Base-by-base conservation (phyloP, 2,797 vertebrate genomes). In the Galagoides demidoff region DNA sequence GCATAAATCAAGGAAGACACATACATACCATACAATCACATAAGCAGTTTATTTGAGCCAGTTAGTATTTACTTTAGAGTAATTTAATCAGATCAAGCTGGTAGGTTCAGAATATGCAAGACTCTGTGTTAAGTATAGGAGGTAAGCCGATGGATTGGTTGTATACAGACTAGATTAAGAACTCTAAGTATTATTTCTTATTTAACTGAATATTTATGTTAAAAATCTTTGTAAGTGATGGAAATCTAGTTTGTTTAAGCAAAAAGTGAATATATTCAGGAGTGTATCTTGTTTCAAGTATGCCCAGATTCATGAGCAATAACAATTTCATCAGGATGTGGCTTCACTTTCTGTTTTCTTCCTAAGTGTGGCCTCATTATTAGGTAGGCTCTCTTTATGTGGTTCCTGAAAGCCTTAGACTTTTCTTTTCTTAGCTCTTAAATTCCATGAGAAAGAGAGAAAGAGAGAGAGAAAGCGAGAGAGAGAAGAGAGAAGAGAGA, bases 31-130 rank as follows among this genome's bases (percentile, higher is more conserved):
- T 59, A 45, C 12, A 9, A 16, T 27, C 16, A 64, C 27, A 52
- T 25, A 85, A 84, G 85, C 3, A 83, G 13, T 70, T 93, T 29
- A n/a, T 64, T 16, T 68, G 43, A 84, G 52, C 5, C 37, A 77
- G n/a, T 77, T 89, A 43, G 5, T 74, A 78, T 92, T 90, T 77
- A 94, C 79, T 88, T 93, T 85, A 86, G 22, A 66, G 3, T 86
- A 25, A 81, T 63, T 81, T 71, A 87, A 84, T 31, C 45, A 79
- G 31, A 81, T 11, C 20, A 85, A 10, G 76, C 9, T 70, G 37
- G 31, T 71, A 31, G 61, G 59, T 95, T 83, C 45, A 87, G 71
- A 85, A 81, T 86, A 31, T 52, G 5, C 52, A 55, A 29, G 66
- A 20, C 4, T 81, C n/a, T 95, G 49, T n/a, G 27, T 85, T 94